Evolutionary conservation across 2,888 invertebrate genomes (phyloP), one percentile per base, ranked within the genome.

Genomic region (Iselma pallidipennis): DNA sequence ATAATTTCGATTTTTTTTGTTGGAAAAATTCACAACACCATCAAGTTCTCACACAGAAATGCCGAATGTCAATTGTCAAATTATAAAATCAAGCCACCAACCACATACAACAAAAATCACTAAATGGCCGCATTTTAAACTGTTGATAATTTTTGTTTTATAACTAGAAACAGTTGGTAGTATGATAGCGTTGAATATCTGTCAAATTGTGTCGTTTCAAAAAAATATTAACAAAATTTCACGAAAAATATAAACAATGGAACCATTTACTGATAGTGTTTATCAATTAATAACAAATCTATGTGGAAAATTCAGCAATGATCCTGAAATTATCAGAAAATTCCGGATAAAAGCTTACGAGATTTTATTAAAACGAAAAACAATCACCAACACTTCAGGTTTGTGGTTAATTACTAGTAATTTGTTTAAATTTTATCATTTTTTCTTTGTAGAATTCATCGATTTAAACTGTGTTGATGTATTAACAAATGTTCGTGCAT

Each of bases 211-310:
- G n/a, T n/a, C n/a, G n/a, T n/a, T n/a, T n/a, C n/a, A n/a, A n/a
- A n/a, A n/a, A n/a, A n/a, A n/a, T n/a, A n/a, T n/a, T n/a, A n/a
- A n/a, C n/a, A n/a, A n/a, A n/a, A n/a, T n/a, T n/a, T n/a, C n/a
- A n/a, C n/a, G n/a, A n/a, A n/a, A n/a, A n/a, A n/a, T n/a, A n/a
- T n/a, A n/a, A n/a, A n/a, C n/a, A 12, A 63, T 63, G 63, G 57
- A 59, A 53, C 23, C 51, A 48, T 25, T 6, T 12, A n/a, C 45
- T 21, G 49, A 59, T 23, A 72, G 74, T 63, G 67, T 76, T 49
- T 73, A 71, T 57, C 63, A 67, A 63, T 75, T 81, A 67, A 70
- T 80, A 55, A 79, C 79, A 29, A 72, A 70, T 59, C 71, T 80
- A 57, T 79, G 80, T 67, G 77, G 77, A 62, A 75, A 74, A 65